These are phyloP conservation scores for Catharus bicknelli DNA, from an alignment of 2,113 vertebrate genomes.

Conservation along the genomic window DNA sequence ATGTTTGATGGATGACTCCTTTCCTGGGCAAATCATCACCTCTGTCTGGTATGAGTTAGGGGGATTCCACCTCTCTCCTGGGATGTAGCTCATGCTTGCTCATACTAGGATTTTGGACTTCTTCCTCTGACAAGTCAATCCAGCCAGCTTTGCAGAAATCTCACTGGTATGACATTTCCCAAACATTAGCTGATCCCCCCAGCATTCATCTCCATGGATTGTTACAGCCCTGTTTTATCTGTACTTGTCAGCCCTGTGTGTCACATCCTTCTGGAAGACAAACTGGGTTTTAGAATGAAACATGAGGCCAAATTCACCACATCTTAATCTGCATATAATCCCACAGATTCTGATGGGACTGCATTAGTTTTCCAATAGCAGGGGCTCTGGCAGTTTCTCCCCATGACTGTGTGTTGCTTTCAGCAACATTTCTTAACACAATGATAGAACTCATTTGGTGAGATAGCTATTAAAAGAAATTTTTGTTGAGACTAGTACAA, in stretches of 20 bases:
- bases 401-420: not conserved
- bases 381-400: not conserved
- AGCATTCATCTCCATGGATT: not conserved
- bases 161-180: conserved; percentile 29
- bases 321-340: conserved; percentile 23
- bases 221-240: conserved; percentile 13
- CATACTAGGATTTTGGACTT: not conserved
- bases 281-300: conserved; percentile 15
- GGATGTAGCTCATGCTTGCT: not conserved
- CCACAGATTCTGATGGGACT: conserved; percentile 1
- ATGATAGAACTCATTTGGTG: not conserved
- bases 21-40: conserved; percentile 32
- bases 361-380: conserved; percentile 9
- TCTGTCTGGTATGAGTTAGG: conserved; percentile 44
- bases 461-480: not conserved
- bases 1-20: conserved; percentile 40
- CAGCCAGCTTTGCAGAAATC: conserved; percentile 30
- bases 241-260: not conserved
- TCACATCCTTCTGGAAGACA: conserved; percentile 10
- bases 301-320: not conserved
- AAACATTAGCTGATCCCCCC: conserved; percentile 10
- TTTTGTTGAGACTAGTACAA: not conserved
- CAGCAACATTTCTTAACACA: conserved; percentile 16
- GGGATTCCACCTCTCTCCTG: conserved; percentile 34
- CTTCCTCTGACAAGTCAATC: not conserved